Evolutionary conservation across 2,113 vertebrate species (phyloP).

Genomic region (Cyprinodon variegatus): DNA sequence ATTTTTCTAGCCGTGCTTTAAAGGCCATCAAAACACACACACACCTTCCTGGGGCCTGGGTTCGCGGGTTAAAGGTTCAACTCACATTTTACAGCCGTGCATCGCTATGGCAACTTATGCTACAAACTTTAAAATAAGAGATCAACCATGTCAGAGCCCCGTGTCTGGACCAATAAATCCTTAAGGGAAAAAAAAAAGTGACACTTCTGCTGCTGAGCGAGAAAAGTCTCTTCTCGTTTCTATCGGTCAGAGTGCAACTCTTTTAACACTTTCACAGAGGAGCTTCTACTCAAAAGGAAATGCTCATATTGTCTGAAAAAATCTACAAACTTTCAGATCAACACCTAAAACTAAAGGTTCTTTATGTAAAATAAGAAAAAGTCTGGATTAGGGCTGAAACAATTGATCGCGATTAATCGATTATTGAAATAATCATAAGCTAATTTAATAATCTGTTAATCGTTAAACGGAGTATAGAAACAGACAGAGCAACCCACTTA

Average conservation of each 20-base stretch:
- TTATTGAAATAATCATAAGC: too few species aligned
- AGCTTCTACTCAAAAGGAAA: background rate
- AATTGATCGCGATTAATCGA: too few species aligned
- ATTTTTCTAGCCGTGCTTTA: conserved; percentile 26
- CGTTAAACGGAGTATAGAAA: too few species aligned
- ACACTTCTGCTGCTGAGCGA: background rate
- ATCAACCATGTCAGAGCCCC: background rate
- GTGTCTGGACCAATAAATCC: background rate
- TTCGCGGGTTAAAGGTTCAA: background rate
- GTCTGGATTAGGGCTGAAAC: background rate
- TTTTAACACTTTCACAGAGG: background rate
- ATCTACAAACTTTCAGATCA: background rate
- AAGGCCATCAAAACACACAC: conserved; percentile 22
- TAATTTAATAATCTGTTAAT: too few species aligned
- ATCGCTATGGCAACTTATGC: background rate
- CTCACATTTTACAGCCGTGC: background rate
- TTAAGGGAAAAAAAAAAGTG: background rate
- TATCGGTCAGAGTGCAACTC: background rate
- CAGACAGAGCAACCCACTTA: too few species aligned
- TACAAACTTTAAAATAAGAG: background rate
- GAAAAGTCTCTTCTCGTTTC: background rate
- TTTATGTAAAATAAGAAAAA: background rate
- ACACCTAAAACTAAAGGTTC: background rate
- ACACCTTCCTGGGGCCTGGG: conserved; percentile 11
- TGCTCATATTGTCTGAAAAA: background rate